A percentile compares a stretch with the other conserved stretches of the same genome.
phyloP scores from a whole-genome alignment of 2,888 invertebrate species.

The Lasioglossum pauxillum region DNA sequence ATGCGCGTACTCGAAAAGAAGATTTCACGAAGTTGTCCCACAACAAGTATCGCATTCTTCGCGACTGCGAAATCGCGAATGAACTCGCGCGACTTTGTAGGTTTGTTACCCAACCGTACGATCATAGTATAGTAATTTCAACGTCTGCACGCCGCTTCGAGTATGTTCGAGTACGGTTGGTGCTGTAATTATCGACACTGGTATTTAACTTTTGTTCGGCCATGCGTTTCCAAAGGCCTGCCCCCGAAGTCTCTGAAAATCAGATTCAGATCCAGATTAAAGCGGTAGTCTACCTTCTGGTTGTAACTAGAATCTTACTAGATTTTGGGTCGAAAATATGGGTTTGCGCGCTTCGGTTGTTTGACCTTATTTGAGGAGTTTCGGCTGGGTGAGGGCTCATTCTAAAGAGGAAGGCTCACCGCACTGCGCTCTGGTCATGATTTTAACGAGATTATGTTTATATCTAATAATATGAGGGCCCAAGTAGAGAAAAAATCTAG shows the following conservation, averaged over 20 bases:
- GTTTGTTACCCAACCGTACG: neutral
- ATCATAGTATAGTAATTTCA: neutral
- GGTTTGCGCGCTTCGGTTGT: no score
- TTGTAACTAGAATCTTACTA: no score
- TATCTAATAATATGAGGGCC: no score
- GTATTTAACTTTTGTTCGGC: neutral
- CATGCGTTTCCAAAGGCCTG: neutral
- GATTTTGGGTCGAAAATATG: no score
- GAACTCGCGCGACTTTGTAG: neutral
- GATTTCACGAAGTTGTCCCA: neutral
- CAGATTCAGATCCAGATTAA: constrained; percentile 5
- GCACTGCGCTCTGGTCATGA: no score
- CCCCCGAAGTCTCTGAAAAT: constrained; percentile 6
- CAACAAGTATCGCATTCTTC: neutral
- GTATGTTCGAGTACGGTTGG: neutral
- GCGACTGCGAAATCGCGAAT: neutral
- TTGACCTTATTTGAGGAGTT: no score
- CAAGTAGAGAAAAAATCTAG: no score
- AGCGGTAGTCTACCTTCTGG: no score
- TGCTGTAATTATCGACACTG: neutral
- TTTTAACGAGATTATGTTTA: no score
- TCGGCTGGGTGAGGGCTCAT: no score
- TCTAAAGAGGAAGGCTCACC: no score
- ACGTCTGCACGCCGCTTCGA: neutral
- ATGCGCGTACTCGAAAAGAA: neutral